Percentiles rank a stretch among this genome's conserved stretches.
phyloP scores from a whole-genome alignment of 2,113 vertebrate genomes.

The Hyperopisus bebe region DNA sequence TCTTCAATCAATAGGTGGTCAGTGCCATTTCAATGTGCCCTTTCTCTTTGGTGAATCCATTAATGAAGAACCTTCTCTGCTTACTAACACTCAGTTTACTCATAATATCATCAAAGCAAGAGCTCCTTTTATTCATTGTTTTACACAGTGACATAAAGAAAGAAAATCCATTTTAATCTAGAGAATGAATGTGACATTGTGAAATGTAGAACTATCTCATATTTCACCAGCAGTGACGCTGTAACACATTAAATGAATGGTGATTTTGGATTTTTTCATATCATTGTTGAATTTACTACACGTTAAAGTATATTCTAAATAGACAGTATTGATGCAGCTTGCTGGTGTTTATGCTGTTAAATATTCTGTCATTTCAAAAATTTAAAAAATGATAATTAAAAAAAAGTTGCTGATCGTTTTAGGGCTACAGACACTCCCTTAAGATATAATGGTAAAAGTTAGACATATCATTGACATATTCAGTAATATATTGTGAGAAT shows the following conservation, averaged over 20 bases:
- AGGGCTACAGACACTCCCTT: no score
- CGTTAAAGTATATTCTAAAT: background rate
- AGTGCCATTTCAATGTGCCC: background rate
- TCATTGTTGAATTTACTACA: background rate
- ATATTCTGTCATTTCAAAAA: no score
- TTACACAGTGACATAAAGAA: background rate
- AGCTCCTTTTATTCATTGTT: background rate
- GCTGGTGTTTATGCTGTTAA: background rate
- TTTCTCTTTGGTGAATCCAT: background rate
- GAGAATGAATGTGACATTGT: background rate
- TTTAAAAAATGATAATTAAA: no score
- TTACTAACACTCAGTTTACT: slow-evolving; percentile 17
- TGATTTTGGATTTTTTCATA: background rate
- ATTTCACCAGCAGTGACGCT: background rate
- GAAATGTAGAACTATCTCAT: background rate
- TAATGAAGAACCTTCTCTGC: background rate
- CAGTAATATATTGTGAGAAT: no score
- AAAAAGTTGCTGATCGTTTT: no score
- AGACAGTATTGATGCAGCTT: background rate
- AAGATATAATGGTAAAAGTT: no score
- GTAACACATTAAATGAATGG: background rate
- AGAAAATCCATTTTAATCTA: background rate
- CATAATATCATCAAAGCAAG: background rate
- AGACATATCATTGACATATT: no score
- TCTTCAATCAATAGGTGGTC: background rate